Evolutionary conservation across 2,888 invertebrate genomes (phyloP).

Genomic region (Athetis lepigone): DNA sequence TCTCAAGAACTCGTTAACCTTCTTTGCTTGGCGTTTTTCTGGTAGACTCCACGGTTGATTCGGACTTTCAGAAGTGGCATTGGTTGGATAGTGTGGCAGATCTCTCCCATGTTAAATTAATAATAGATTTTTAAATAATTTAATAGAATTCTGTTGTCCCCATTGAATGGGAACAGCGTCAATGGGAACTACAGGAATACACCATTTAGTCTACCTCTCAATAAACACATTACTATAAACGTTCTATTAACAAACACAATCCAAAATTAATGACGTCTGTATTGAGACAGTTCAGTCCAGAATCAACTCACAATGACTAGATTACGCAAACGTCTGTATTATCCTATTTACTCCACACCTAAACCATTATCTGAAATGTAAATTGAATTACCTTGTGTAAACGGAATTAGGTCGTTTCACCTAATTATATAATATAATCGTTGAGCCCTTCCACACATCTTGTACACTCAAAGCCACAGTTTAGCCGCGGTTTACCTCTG

Average conservation of each 20-base stretch:
- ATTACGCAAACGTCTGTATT: conserved; percentile 35
- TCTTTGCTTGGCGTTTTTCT: too few species aligned
- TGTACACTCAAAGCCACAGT: conserved; percentile 81
- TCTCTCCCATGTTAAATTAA: too few species aligned
- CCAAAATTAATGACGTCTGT: conserved; percentile 13
- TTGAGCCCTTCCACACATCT: conserved; percentile 72
- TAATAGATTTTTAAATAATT: too few species aligned
- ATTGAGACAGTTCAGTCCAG: conserved; percentile 9
- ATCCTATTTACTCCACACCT: conserved; percentile 28
- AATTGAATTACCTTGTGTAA: conserved; percentile 42
- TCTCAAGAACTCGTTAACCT: too few species aligned
- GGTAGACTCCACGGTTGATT: too few species aligned
- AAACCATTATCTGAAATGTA: conserved; percentile 18
- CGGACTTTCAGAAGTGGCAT: too few species aligned
- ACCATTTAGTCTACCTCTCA: neutral
- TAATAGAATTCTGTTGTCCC: too few species aligned
- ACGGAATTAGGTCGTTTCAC: conserved; percentile 42
- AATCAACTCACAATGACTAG: conserved; percentile 20
- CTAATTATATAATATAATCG: conserved; percentile 53
- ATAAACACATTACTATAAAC: neutral
- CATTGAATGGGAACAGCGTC: too few species aligned
- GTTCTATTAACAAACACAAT: neutral
- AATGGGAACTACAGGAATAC: too few species aligned
- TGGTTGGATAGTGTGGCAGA: too few species aligned
- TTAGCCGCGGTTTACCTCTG: conserved; percentile 79